Evolutionary conservation across 2,113 vertebrate species (phyloP), one percentile per base, ranked within the genome.

Genomic region (Jacana jacana): DNA sequence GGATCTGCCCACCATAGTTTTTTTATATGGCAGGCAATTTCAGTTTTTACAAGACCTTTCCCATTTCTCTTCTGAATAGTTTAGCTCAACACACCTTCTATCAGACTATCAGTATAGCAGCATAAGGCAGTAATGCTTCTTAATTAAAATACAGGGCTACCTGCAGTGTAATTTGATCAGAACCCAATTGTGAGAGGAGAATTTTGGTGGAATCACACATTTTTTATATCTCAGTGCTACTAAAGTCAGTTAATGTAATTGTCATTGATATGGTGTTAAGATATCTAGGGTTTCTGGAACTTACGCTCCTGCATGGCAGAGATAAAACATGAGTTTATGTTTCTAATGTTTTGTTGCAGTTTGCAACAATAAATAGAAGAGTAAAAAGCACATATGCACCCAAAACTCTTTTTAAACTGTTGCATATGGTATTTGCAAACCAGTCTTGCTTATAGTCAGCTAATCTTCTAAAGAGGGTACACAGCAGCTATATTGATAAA

Each of bases 121-220:
- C 54, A 77, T 78, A 84, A 86, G 46, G 71, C 49, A 81, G 42
- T 68, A 86, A 88, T 49, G 42, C 2, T 71, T 88, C 20, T 84
- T 94, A 76, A 92, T 90, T 90, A 94, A 93, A 94, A 86, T 44
- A 78, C 25, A 71, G 12, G 52, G 9, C 23, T 90, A 93, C 72
- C 58, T 90, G 46, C 7, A 17, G 30, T 55, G 55, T 75, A 83
- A 91, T 86, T 93, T 60, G 61, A 83, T 12, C 39, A 78, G 52
- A 81, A 94, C 66, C n/a, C 35, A 78, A 63, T 64, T 81, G 23
- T 33, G 31, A 89, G 49, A 91, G 27, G 14, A 91, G 33, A 73
- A 78, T 86, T 89, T 75, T 85, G 64, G 64, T 39, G 12, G 40
- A 66, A 88, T 66, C 18, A 70, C 46, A 48, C 2, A 14, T 46